phyloP scores from a whole-genome alignment of 2,113 vertebrate genomes.

The Platichthys stellatus region DNA sequence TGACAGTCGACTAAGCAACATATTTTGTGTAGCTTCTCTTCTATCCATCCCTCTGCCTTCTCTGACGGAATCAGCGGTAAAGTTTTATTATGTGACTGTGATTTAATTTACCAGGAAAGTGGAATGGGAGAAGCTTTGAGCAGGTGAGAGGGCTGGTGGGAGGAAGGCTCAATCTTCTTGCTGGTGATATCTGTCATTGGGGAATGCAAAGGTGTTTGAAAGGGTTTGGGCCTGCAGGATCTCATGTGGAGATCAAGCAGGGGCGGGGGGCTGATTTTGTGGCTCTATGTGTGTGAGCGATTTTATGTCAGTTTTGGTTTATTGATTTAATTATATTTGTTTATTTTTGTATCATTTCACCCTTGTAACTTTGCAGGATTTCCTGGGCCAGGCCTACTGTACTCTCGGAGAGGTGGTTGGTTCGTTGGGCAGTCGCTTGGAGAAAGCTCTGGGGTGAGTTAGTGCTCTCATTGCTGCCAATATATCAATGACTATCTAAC shows the following conservation, averaged over 20 bases:
- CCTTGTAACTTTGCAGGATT: constrained; percentile 85
- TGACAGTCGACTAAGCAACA: not conserved
- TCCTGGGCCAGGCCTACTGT: constrained; percentile 94
- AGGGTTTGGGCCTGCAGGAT: not conserved
- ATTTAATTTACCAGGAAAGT: constrained; percentile 48
- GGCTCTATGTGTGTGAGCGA: not conserved
- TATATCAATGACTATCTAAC: not conserved
- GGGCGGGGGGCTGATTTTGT: not conserved
- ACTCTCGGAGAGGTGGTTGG: constrained; percentile 97
- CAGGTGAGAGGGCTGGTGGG: constrained; percentile 51
- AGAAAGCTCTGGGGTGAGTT: constrained; percentile 94
- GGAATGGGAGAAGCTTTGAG: constrained; percentile 14
- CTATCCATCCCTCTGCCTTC: not conserved
- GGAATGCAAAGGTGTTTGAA: constrained; percentile 37
- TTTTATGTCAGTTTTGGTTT: constrained; percentile 1
- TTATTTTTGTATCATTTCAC: not conserved
- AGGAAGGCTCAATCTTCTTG: constrained; percentile 40
- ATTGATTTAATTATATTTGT: not conserved
- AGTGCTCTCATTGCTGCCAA: not conserved
- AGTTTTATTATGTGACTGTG: constrained; percentile 28
- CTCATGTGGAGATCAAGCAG: not conserved
- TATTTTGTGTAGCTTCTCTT: not conserved
- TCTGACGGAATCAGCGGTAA: constrained; percentile 27
- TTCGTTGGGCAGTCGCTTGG: constrained; percentile 91
- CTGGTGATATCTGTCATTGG: constrained; percentile 35